Evolutionary conservation across 2,888 invertebrate genomes (phyloP).

Genomic region (Drosophila histrio): DNA sequence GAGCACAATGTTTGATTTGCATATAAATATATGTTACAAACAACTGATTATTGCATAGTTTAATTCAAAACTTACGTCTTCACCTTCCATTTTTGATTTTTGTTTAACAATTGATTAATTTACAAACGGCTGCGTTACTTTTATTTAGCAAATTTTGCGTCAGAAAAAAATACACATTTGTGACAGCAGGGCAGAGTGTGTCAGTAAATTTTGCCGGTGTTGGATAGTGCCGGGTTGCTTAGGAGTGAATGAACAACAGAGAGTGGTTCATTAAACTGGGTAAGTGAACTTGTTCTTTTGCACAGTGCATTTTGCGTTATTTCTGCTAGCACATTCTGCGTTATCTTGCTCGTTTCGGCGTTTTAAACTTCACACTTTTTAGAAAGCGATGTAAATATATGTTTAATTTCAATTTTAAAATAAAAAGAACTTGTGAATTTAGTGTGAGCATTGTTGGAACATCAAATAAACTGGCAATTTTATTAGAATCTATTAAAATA

Average conservation of each 20-base stretch:
- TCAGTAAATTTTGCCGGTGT: too few species aligned
- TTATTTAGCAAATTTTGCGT: conserved; percentile 58
- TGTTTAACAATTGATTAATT: conserved; percentile 9
- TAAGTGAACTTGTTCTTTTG: too few species aligned
- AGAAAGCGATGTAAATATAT: background rate
- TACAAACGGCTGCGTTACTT: conserved; percentile 14
- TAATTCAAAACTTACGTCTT: conserved; percentile 58
- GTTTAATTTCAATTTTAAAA: background rate
- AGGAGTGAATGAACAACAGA: too few species aligned
- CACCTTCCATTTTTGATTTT: conserved; percentile 55
- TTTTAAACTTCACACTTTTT: background rate
- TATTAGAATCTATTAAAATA: conserved; percentile 21
- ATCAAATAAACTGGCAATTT: conserved; percentile 23
- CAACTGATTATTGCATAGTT: background rate
- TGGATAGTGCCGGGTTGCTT: too few species aligned
- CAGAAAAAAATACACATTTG: conserved; percentile 52
- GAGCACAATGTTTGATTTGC: conserved; percentile 22
- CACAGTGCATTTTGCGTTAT: too few species aligned
- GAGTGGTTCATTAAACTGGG: too few species aligned
- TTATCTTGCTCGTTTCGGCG: too few species aligned
- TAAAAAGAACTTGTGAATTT: background rate
- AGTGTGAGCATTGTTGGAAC: conserved; percentile 19
- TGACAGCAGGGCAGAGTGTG: conserved; percentile 58
- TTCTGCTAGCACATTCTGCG: too few species aligned
- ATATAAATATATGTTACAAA: conserved; percentile 4